phyloP scores from a whole-genome alignment of 2,888 invertebrate species.

The Terebella lapidaria region DNA sequence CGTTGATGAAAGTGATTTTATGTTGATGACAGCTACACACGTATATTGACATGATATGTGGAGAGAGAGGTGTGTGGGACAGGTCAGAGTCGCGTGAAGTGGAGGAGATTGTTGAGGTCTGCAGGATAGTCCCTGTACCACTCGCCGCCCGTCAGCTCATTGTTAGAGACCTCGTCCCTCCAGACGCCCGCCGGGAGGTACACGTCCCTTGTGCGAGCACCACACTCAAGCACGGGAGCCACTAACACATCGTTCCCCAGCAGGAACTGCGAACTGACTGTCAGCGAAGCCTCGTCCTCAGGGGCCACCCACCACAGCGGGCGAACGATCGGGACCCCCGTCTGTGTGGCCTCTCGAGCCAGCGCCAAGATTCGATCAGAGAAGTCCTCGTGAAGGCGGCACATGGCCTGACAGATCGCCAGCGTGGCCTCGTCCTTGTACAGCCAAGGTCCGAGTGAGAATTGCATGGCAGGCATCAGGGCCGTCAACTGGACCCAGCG shows the following conservation, averaged over 20 bases:
- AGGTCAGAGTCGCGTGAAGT: conserved; percentile 11
- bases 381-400: conserved; percentile 16
- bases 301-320: conserved; percentile 88
- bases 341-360: conserved; percentile 30
- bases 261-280: conserved; percentile 66
- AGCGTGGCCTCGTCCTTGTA: conserved; percentile 67
- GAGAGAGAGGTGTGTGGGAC: no score
- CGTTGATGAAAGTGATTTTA: no score
- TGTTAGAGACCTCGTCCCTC: conserved; percentile 11
- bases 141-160: conserved; percentile 3
- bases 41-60: no score
- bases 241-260: conserved; percentile 45
- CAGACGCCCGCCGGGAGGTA: conserved; percentile 30
- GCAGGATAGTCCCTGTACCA: conserved; percentile 12
- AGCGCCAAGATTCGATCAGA: conserved; percentile 30
- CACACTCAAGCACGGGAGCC: conserved; percentile 44
- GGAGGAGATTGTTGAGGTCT: conserved; percentile 9
- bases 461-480: conserved; percentile 86
- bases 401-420: conserved; percentile 24
- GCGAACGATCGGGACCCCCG: conserved; percentile 74
- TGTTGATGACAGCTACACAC: no score
- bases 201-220: conserved; percentile 35
- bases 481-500: conserved; percentile 82
- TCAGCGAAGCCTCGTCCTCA: conserved; percentile 66
- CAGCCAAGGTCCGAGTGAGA: conserved; percentile 82